Evolutionary conservation across 2,888 invertebrate genomes (phyloP).

Genomic region (Unio pictorum): DNA sequence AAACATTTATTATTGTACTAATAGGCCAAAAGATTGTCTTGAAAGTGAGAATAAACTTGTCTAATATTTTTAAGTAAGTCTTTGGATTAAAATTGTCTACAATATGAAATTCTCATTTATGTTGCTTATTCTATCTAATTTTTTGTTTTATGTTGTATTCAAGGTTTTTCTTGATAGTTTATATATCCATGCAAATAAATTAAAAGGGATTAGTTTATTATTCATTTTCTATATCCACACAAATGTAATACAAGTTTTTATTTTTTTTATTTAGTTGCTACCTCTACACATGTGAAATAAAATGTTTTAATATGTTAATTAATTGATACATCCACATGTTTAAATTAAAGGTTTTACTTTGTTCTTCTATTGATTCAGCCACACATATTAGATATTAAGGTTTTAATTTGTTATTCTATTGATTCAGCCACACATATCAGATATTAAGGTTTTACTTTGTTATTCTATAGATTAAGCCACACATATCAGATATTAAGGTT

Average conservation of each 20-base stretch:
- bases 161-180: conserved; percentile 73
- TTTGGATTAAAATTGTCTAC: background rate
- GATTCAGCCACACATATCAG: background rate
- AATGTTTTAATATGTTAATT: conserved; percentile 77
- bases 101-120: background rate
- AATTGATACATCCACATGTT: conserved; percentile 92
- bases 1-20: too few relatives aligned
- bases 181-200: conserved; percentile 94
- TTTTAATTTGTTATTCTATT: too few relatives aligned
- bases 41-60: background rate
- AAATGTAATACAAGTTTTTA: background rate
- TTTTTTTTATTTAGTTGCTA: conserved; percentile 77
- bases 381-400: conserved; percentile 78
- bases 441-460: background rate
- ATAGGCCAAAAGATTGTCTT: background rate
- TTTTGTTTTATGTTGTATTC: too few relatives aligned
- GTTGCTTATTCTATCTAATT: background rate
- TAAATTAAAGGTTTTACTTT: conserved; percentile 72
- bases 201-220: conserved; percentile 95
- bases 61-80: background rate
- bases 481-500: conserved; percentile 73
- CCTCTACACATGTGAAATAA: conserved; percentile 86
- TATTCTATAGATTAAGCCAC: too few relatives aligned
- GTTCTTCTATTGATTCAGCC: conserved; percentile 86
- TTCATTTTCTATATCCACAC: conserved; percentile 90